Conservation (phyloP, 2,888 invertebrate species). For the Biston betularia region DNA sequence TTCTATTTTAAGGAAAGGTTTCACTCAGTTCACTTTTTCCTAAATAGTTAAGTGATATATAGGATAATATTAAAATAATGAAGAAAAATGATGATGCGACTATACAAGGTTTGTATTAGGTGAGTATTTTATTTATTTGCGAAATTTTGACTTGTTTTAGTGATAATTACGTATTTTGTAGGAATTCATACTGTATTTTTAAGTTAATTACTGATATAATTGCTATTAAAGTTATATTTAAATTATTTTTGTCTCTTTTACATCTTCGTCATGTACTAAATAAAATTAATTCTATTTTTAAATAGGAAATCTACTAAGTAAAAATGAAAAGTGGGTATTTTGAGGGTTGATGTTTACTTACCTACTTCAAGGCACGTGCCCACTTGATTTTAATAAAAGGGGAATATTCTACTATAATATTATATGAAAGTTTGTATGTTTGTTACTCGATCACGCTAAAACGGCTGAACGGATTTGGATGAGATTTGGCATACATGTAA, state of each 20-base stretch:
- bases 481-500: too few relatives aligned
- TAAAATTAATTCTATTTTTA: too few relatives aligned
- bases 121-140: constrained; percentile 35
- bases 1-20: background rate
- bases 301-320: too few relatives aligned
- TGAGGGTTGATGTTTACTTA: background rate
- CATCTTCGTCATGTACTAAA: too few relatives aligned
- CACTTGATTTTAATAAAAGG: constrained; percentile 2
- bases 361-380: background rate
- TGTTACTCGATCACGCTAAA: too few relatives aligned
- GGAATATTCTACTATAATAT: too few relatives aligned
- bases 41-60: too few relatives aligned
- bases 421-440: too few relatives aligned
- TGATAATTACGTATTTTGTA: constrained; percentile 29
- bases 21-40: background rate
- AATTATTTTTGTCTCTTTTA: too few relatives aligned
- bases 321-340: too few relatives aligned
- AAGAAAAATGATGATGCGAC: background rate
- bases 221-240: background rate
- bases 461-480: too few relatives aligned
- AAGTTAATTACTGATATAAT: constrained; percentile 17
- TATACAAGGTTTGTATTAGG: constrained; percentile 39
- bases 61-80: background rate
- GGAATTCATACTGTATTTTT: constrained; percentile 17
- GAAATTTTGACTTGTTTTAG: constrained; percentile 1